Base-by-base conservation (phyloP, 2,888 invertebrate genomes). In the Ectropis crepuscularia region DNA sequence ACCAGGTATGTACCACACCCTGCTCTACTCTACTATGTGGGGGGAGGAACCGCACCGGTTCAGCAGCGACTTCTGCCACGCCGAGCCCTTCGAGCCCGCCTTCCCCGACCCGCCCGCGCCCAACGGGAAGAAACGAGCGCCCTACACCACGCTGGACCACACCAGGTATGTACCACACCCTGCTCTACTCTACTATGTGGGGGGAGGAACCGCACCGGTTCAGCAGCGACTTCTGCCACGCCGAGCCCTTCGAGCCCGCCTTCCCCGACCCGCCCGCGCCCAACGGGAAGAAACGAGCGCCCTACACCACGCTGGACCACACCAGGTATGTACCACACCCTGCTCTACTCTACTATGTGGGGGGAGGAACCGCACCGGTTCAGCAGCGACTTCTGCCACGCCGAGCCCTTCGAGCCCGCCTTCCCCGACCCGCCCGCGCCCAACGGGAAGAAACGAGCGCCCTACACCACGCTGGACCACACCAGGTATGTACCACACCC, bases 31-130 rank as follows among this genome's bases (percentile, higher is more conserved):
- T 38, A n/a, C 38, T 41, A 41, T 8, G 10, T 41, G 5, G 10
- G 41, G 41, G 5, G 41, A 8, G 6, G 41, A 10, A 5, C 6
- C 16, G 11, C 4, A 4, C 49, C 6, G 49, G 37, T 36, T 36
- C n/a, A 49, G 37, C 49, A 49, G 37, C 49, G 49, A 49, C 37
- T 49, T 49, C 49, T 49, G n/a, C 10, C 93, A 92, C 58, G 83
- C 87, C 36, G 94, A 94, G 49, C 95, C 94, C 0, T 95, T 95
- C 77, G 95, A 95, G 64, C 94, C 94, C 67, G 94, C 95, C 68
- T 94, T 94, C 73, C 90, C 93, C 0, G 94, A 94, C 47, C 83
- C 87, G 7, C 86, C 93, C 0, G 74, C 68, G 62, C 78, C 74
- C 68, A 81, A 63, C 0, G 74, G 75, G 0, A 90, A 88, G 81